Evolutionary conservation across 2,113 vertebrate genomes (phyloP), one percentile per base, ranked within the genome.

Genomic region (Zosterops lateralis): DNA sequence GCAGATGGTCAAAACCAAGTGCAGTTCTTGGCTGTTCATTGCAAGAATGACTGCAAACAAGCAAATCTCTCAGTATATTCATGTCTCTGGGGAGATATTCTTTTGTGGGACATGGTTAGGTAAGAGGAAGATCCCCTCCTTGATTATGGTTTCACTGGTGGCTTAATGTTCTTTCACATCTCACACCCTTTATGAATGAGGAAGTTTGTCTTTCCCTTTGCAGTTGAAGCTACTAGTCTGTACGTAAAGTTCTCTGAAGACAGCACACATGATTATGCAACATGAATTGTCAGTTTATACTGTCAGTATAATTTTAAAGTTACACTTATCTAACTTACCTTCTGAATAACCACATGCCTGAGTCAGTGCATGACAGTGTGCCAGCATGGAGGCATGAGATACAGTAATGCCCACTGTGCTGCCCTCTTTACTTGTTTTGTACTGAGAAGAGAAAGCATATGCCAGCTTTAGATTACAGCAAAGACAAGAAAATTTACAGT

Each of bases 391-490:
- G 9, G 98, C 97, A 34, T 99, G 98, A 54, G 99, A 98, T 78
- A 99, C 79, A 1, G 98, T 98, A 90, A 99, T 98, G 47, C 99
- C 99, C 98, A 99, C 98, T 2, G 99, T 99, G 96, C 98, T 99
- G 97, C 99, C 99, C 90, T 99, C 99, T 92, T 99, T 99, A 96
- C 99, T 99, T 91, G 98, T 99, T 97, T 99, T 99, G 93, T 99
- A 99, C 99, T 99, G 96, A 44, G 96, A 81, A 87, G 12, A 92
- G 40, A 96, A 73, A 93, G 57, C 45, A 48, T 42, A 74, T 15
- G 65, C 21, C 72, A 60, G 20, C 14, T 65, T 78, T 72, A 90
- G 14, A 53, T 80, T 56, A 67, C 19, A 74, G 29, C 8, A 82
- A 56, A 36, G 48, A 5, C 24, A 45, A 64, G 47, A 81, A 58